These are phyloP conservation scores for Zosterops japonicus DNA, from an alignment of 2,113 vertebrate genomes.

Conservation along the genomic window DNA sequence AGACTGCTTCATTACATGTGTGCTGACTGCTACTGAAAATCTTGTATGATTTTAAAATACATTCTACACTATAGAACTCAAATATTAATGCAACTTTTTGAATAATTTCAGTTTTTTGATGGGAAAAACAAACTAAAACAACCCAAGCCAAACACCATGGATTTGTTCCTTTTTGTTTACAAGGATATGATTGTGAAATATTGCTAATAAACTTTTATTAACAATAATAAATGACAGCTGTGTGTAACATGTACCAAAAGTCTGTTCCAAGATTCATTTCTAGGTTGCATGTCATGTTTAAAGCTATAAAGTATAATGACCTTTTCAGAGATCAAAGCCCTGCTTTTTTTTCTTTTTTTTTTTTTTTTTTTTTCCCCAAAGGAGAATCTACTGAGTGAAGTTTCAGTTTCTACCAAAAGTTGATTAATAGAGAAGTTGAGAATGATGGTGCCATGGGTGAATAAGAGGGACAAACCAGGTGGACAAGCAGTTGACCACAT, in stretches of 20 bases:
- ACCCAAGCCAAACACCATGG: not conserved
- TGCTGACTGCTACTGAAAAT: constrained; percentile 4
- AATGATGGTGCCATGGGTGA: not conserved
- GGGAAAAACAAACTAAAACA: not conserved
- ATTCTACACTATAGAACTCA: not conserved
- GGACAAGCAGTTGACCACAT: not conserved
- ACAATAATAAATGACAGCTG: constrained; percentile 62
- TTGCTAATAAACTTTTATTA: constrained; percentile 60
- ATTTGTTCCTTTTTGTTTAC: constrained; percentile 47
- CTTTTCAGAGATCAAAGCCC: constrained; percentile 34
- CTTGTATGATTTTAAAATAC: not conserved
- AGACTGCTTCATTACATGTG: not conserved
- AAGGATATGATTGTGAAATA: constrained; percentile 56
- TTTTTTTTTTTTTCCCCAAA: not conserved
- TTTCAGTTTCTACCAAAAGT: not conserved
- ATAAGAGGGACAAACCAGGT: not conserved
- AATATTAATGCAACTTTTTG: not conserved
- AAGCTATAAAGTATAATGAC: constrained; percentile 40
- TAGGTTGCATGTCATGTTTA: constrained; percentile 46
- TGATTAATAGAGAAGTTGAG: not conserved
- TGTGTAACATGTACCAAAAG: constrained; percentile 19
- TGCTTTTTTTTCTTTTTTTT: not conserved
- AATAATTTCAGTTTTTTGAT: not conserved
- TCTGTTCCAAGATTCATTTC: constrained; percentile 27
- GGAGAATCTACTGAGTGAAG: not conserved